Base-by-base conservation (phyloP, 2,888 invertebrate species). In the Alloscopus bannaensis region DNA sequence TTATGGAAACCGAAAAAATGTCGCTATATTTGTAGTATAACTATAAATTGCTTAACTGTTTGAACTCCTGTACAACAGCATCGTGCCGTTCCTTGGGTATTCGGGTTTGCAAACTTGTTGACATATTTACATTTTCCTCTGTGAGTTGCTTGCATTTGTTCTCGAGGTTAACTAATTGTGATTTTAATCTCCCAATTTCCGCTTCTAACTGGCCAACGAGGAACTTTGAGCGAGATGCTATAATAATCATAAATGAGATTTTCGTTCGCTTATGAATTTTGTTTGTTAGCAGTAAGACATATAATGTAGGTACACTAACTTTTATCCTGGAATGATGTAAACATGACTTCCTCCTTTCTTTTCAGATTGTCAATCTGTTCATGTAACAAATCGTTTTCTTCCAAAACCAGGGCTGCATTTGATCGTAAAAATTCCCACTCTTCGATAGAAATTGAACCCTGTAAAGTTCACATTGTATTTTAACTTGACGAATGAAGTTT, bases 331-430 rank as follows among this genome's bases (percentile, higher is more conserved):
- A 83, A 77, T 1, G 65, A 60, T 40, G 73, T 68, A 20, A 80
- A 72, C 24, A 83, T 29, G 2, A 62, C 36, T 18, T 70, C 75
- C 3, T 79, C 57, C 65, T 83, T 84, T 13, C 66, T 50, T 36
- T 78, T 84, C 2, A 84, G 42, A 18, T 72, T 72, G 8, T 68
- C 45, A 11, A 81, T 42, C 70, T 84, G 81, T 0, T 79, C 82
- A 42, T 84, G 81, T n/a, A 86, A 75, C 8, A 83, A 31, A 71
- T 86, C 86, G 52, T 86, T 86, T 73, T 83, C 84, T 68, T 86
- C 84, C 29, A 86, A 47, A 28, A 85, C 86, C 11, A 86, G 6
- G 2, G 80, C 50, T 3, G 86, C 83, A 71, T 86, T 84, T 16
- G 82, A 72, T 36, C 78, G 82, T 6, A 86, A 60, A 31, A 60